A percentile compares a stretch with the other conserved stretches of the same genome.
Evolutionary conservation across 2,797 vertebrate species (phyloP).

Genomic region (Staurois parvus): DNA sequence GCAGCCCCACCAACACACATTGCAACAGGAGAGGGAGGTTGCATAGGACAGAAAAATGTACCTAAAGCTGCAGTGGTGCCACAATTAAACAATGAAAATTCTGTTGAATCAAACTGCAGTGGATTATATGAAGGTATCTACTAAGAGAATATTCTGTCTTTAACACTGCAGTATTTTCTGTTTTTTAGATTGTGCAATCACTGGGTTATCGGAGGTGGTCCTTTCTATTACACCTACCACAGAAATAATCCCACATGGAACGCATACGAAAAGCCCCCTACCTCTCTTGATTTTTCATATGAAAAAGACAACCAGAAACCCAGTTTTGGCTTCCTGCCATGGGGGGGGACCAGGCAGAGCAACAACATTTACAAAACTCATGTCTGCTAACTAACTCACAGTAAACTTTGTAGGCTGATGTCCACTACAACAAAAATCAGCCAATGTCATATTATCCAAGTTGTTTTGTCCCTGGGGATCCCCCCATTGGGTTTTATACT

Average conservation of each 20-base stretch:
- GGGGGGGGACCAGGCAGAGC: not conserved
- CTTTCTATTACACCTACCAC: no score
- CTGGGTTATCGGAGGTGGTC: no score
- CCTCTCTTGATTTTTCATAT: not conserved
- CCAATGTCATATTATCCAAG: not conserved
- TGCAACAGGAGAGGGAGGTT: no score
- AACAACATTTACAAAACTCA: not conserved
- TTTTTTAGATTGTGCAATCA: no score
- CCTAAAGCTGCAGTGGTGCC: no score
- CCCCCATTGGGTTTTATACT: not conserved
- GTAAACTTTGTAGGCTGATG: not conserved
- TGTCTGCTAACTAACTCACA: not conserved
- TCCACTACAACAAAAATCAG: not conserved
- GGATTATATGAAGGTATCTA: no score
- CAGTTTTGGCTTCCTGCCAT: slow-evolving; percentile 3
- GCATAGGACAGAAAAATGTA: no score
- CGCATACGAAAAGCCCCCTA: not conserved
- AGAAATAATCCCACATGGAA: not conserved
- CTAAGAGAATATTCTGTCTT: no score
- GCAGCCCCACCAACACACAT: no score
- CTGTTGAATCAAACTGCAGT: no score
- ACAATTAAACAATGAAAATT: no score
- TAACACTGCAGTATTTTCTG: no score
- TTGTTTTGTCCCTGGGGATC: not conserved
- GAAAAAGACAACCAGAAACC: not conserved